phyloP scores from a whole-genome alignment of 2,797 vertebrate species.

The Poecilia wingei region DNA sequence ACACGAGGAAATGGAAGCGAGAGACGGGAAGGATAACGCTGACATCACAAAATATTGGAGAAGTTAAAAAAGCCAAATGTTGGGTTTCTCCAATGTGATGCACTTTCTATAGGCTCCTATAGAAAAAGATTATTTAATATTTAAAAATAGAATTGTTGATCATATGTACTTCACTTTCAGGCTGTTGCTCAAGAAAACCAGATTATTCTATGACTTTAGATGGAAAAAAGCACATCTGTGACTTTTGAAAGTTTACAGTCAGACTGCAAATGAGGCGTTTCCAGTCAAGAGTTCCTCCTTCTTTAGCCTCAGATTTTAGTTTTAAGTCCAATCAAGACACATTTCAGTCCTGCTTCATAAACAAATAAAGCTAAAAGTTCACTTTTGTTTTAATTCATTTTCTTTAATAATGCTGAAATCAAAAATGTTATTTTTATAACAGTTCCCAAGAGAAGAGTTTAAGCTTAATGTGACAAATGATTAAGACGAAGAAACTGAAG shows the following conservation, averaged over 20 bases:
- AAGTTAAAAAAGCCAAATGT: conserved; percentile 52
- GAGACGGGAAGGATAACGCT: conserved; percentile 18
- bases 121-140: not conserved
- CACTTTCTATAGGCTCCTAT: not conserved
- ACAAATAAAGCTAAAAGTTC: not conserved
- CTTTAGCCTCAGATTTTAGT: not conserved
- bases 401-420: not conserved
- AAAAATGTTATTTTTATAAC: not conserved
- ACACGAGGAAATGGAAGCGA: conserved; percentile 11
- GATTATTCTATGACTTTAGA: not conserved
- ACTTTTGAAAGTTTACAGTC: not conserved
- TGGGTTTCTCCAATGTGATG: conserved; percentile 24
- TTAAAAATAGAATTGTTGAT: not conserved
- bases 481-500: not conserved
- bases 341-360: not conserved
- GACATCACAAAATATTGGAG: conserved; percentile 45
- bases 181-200: not conserved
- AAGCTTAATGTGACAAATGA: not conserved
- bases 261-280: not conserved
- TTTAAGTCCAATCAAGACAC: not conserved
- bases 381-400: too few species aligned
- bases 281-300: not conserved
- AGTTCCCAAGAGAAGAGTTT: not conserved
- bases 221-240: not conserved
- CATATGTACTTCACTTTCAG: not conserved